Evolutionary conservation across 2,113 vertebrate species (phyloP).

Genomic region (Psittacus erithacus): DNA sequence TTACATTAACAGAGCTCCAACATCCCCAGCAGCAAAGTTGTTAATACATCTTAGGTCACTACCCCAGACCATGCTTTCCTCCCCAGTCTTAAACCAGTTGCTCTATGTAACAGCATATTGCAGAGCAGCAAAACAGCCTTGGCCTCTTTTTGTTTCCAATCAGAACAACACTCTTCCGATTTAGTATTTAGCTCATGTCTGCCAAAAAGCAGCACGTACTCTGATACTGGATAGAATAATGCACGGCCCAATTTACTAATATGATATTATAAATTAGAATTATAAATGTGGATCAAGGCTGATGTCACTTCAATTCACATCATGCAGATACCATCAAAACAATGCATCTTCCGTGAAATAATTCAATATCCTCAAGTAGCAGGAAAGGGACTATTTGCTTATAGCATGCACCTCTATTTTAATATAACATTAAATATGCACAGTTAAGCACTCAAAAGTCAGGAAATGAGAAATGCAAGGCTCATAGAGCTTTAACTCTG

Average conservation of each 20-base stretch:
- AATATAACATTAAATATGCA: conserved; percentile 67
- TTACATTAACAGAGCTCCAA: not conserved
- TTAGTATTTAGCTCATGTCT: not conserved
- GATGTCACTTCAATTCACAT: conserved; percentile 49
- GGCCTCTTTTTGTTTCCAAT: not conserved
- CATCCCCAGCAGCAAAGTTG: not conserved
- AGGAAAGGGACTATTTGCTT: conserved; percentile 42
- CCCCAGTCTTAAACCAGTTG: not conserved
- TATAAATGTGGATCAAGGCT: not conserved
- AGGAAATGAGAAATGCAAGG: conserved; percentile 69
- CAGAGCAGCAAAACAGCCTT: not conserved
- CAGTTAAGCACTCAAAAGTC: conserved; percentile 69
- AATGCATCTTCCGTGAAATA: conserved; percentile 37
- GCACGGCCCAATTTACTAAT: not conserved
- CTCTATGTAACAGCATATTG: not conserved
- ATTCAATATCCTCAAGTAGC: conserved; percentile 41
- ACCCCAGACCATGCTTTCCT: not conserved
- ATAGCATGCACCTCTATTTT: conserved; percentile 30
- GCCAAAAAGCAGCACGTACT: not conserved
- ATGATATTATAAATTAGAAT: not conserved
- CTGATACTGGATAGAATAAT: not conserved
- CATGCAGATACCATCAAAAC: conserved; percentile 56
- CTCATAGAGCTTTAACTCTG: conserved; percentile 64
- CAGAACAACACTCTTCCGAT: not conserved
- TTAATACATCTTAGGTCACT: not conserved